Percentiles rank a stretch among this genome's conserved stretches.
Conservation (phyloP, 2,888 invertebrate genomes). For the Calliscelio sp. region DNA sequence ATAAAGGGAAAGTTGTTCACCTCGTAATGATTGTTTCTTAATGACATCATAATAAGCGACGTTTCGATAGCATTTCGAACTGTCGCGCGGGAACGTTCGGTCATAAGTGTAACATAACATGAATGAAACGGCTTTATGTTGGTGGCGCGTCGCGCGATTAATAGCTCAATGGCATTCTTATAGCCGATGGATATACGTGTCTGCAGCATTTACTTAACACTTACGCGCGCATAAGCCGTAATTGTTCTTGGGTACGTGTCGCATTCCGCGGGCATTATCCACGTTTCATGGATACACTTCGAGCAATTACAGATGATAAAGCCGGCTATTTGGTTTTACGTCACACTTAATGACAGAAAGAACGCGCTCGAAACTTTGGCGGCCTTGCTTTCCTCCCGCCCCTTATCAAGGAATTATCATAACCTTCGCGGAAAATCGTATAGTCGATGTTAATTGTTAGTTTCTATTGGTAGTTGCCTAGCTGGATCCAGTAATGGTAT, state of each 20-base stretch:
- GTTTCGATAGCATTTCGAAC: constrained; percentile 66
- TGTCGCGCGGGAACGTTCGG: constrained; percentile 47
- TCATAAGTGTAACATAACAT: constrained; percentile 62
- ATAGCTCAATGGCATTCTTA: constrained; percentile 72
- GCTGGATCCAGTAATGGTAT: not conserved
- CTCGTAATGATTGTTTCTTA: constrained; percentile 72
- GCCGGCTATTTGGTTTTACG: constrained; percentile 60
- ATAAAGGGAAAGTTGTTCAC: constrained; percentile 73
- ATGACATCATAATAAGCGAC: constrained; percentile 70
- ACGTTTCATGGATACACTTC: constrained; percentile 63
- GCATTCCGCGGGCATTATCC: constrained; percentile 63
- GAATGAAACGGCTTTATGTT: constrained; percentile 62
- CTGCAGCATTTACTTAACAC: constrained; percentile 65
- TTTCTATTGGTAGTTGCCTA: not conserved
- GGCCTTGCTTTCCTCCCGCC: constrained; percentile 20
- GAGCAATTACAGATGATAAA: constrained; percentile 67
- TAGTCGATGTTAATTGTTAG: constrained; percentile 2
- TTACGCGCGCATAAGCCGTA: constrained; percentile 60
- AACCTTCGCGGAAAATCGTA: constrained; percentile 3
- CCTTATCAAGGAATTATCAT: constrained; percentile 11
- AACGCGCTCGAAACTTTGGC: constrained; percentile 49
- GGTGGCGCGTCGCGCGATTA: constrained; percentile 54
- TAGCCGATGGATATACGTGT: constrained; percentile 56
- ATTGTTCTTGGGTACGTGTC: constrained; percentile 55
- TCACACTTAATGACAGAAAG: constrained; percentile 55